These are phyloP conservation scores for Harpalus rubripes DNA, from an alignment of 2,888 invertebrate species.

Conservation along the genomic window DNA sequence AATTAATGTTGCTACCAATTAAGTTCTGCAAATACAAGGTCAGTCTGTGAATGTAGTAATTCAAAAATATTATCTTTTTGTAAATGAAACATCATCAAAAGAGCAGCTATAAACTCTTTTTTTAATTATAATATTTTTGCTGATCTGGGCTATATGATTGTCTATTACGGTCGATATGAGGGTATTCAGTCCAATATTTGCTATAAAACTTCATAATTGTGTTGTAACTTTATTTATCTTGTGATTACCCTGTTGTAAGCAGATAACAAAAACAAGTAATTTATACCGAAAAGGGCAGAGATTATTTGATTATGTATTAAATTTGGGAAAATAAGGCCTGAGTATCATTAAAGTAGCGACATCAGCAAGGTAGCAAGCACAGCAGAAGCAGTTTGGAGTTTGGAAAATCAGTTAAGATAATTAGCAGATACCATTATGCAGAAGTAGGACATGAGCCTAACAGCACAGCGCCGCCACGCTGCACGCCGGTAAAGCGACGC, in stretches of 20 bases:
- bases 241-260: background rate
- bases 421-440: slow-evolving; percentile 61
- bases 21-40: no score
- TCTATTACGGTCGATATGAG: no score
- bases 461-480: background rate
- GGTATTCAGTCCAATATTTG: no score
- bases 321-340: slow-evolving; percentile 32
- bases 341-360: slow-evolving; percentile 11
- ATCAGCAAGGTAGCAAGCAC: slow-evolving; percentile 35
- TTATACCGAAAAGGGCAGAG: slow-evolving; percentile 19
- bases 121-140: no score
- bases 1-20: no score
- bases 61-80: no score
- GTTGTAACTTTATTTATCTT: background rate
- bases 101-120: no score
- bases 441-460: slow-evolving; percentile 53
- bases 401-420: slow-evolving; percentile 65
- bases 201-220: no score
- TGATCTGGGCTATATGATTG: no score
- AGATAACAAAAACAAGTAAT: slow-evolving; percentile 39
- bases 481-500: slow-evolving; percentile 36
- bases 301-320: slow-evolving; percentile 43
- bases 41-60: no score
- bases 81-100: no score
- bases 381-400: slow-evolving; percentile 47